Evolutionary conservation across 2,797 vertebrate species (phyloP), one percentile per base, ranked within the genome.

Genomic region (Oryzias dopingdopingensis): DNA sequence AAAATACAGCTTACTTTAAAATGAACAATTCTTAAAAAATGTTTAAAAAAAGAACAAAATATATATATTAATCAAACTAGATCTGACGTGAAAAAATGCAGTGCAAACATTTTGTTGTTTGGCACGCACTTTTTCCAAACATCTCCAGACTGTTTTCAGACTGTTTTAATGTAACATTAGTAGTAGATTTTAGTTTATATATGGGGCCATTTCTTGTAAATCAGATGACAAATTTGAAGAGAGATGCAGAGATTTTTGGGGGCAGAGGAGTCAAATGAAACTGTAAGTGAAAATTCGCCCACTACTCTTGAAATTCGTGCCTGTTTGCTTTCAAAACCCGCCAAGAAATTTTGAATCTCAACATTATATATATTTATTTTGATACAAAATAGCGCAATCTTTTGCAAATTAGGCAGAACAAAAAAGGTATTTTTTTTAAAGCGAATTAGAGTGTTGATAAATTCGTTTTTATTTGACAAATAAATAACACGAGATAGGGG

Each of bases 131-230:
- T 37, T 4, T 13, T 13, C 32, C 32, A 3, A 12, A 2, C 13
- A 16, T 14, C 6, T 23, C 14, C 16, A 23, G 13, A 14, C 20
- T 24, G 37, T 41, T 14, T 47, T 12, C 18, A 23, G 13, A 14
- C 20, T 20, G 37, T 41, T 10, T 47, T 12, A 22, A 18, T 14
- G 2, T 17, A 59, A 23, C n/a, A 48, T 14, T n/a, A 4, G 3
- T 13, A 32, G 4, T 43, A 12, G 20, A 16, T 46, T 46, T 61
- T 2, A 1, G 42, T 12, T 22, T 22, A 15, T 42, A n/a, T 40
- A 6, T 16, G 49, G 29, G 37, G 6, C 68, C 20, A 26, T 84
- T 88, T 87, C 78, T 78, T 71, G 75, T 82, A 86, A 85, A 83
- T 66, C 78, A 70, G 53, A 41, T 81, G 84, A 83, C 66, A 80